Evolutionary conservation across 1,140 invertebrate species (phyloP).

Genomic region (Sitophilus oryzae): DNA sequence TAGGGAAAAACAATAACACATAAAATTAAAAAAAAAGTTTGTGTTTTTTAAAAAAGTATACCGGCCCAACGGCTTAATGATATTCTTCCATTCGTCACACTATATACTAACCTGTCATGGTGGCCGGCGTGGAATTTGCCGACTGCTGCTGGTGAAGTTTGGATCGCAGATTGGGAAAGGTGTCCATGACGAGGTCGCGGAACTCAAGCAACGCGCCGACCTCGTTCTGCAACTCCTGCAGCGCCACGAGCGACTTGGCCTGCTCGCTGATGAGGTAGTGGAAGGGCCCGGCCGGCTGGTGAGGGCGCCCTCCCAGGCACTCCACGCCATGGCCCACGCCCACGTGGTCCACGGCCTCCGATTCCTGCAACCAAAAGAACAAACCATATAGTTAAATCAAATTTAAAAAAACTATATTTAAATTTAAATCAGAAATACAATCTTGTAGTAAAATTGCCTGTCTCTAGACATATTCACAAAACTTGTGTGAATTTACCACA

Average conservation of each 20-base stretch:
- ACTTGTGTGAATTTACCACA: too few relatives aligned
- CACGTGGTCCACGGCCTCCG: constrained; percentile 31
- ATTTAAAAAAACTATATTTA: background rate
- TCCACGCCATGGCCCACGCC: constrained; percentile 58
- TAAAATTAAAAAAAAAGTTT: too few relatives aligned
- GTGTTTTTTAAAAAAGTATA: too few relatives aligned
- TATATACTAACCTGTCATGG: constrained; percentile 34
- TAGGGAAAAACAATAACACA: too few relatives aligned
- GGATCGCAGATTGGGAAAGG: constrained; percentile 78
- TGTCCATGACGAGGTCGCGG: constrained; percentile 84
- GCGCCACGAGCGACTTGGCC: constrained; percentile 69
- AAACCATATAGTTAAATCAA: background rate
- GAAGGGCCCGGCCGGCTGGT: constrained; percentile 56
- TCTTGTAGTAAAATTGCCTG: too few relatives aligned
- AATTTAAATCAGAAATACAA: too few relatives aligned
- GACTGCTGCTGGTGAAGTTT: constrained; percentile 55
- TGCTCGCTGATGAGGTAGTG: constrained; percentile 76
- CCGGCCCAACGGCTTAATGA: too few relatives aligned
- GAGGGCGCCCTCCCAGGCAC: constrained; percentile 57
- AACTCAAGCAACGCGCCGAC: constrained; percentile 83
- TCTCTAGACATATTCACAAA: too few relatives aligned
- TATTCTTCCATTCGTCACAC: too few relatives aligned
- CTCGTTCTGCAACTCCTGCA: constrained; percentile 84
- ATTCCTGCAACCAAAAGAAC: constrained; percentile 9
- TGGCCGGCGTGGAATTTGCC: constrained; percentile 47